These are phyloP conservation scores for Lasioglossum zephyrum DNA, from an alignment of 2,888 invertebrate genomes.

Conservation along the genomic window DNA sequence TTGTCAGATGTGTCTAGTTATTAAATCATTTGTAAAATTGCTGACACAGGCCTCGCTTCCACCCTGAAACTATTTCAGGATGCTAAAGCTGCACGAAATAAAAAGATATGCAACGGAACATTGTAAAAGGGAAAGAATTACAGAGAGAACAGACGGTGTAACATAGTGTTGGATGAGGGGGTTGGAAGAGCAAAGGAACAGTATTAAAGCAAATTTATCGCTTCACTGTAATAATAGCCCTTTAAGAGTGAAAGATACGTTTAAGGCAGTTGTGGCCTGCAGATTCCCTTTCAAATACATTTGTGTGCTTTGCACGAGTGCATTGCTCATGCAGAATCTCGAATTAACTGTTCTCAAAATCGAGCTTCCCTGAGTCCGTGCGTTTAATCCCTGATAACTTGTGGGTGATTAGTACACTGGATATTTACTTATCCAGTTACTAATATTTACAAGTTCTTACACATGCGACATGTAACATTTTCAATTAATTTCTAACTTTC, in stretches of 20 bases:
- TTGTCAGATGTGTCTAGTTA: neutral
- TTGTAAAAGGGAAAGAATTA: conserved; percentile 22
- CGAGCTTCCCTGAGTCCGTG: neutral
- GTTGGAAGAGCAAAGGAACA: conserved; percentile 11
- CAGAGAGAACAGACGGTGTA: conserved; percentile 8
- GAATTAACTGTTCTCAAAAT: neutral
- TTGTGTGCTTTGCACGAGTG: conserved; percentile 45
- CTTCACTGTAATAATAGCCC: conserved; percentile 64
- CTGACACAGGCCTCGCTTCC: neutral
- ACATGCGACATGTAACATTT: neutral
- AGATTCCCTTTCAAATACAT: conserved; percentile 58
- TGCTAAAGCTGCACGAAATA: conserved; percentile 15
- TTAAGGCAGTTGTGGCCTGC: conserved; percentile 57
- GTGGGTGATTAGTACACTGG: neutral
- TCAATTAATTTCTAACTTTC: no score
- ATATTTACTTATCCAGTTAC: neutral
- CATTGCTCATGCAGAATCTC: conserved; percentile 48
- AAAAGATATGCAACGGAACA: conserved; percentile 2
- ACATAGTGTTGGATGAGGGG: neutral
- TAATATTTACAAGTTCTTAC: no score
- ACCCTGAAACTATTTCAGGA: neutral
- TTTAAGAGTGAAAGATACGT: conserved; percentile 60
- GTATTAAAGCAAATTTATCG: conserved; percentile 65
- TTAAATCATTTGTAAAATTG: neutral
- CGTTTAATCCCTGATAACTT: neutral